Evolutionary conservation across 2,888 invertebrate species (phyloP), one percentile per base, ranked within the genome.

Genomic region (Chymomyza caudatula): DNA sequence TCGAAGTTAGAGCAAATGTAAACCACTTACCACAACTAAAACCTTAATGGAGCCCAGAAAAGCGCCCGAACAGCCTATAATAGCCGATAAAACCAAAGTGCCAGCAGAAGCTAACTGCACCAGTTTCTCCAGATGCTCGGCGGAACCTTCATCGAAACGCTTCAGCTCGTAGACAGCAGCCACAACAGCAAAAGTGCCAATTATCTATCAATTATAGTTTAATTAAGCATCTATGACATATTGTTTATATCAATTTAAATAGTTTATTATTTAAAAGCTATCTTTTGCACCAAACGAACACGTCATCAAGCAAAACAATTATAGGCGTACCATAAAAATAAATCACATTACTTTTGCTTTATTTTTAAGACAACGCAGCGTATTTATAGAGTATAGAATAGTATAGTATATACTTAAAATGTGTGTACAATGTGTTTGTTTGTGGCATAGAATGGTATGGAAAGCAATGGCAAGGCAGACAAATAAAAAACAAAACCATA

Each of bases 41-140:
- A 87, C 78, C 61, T 83, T 87, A 20, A 88, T 84, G 20, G 88
- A 88, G 17, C 88, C 87, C 55, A 86, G 63, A n/a, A 82, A 78
- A 6, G 89, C 85, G 0, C 84, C 88, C 8, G 75, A 65, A 55
- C 89, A 88, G 42, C 88, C 88, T 4, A 88, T 69, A 44, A 88
- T 67, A 2, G 87, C 78, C 20, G 85, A 74, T 29, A 87, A 17
- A 2, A 87, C 69, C 53, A 88, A 60, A 3, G 76, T 19, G 2
- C 72, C 75, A 0, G 85, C 87, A 25, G 80, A 71, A 11, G 60
- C 69, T 22, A 88, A 61, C 54, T 88, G 86, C 6, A 83, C 63
- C 5, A 86, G 66, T 61, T 81, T 86, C 17, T 87, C 87, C 1
- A 74, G 62, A 52, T 77, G 82, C 60, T 81, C 78, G 4, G 68